phyloP scores from a whole-genome alignment of 2,888 invertebrate species.

The Macaria notata region DNA sequence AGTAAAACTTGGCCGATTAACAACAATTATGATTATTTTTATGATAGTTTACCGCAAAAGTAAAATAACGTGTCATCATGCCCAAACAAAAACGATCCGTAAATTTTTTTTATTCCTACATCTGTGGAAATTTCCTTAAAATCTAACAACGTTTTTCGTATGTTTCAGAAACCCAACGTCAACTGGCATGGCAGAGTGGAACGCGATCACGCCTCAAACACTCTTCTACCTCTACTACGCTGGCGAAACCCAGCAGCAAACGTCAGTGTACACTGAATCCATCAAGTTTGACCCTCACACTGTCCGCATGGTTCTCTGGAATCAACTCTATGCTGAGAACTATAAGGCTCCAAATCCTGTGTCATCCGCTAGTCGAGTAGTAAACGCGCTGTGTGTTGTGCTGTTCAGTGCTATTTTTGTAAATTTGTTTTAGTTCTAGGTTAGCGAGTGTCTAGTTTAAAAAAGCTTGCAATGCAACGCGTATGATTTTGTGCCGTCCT shows the following conservation, averaged over 20 bases:
- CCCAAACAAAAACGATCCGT: no score
- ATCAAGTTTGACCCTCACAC: slow-evolving; percentile 48
- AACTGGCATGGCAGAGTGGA: slow-evolving; percentile 37
- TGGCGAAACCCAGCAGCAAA: slow-evolving; percentile 33
- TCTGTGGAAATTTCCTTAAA: no score
- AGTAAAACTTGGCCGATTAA: no score
- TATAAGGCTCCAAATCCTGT: slow-evolving; percentile 45
- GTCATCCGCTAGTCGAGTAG: slow-evolving; percentile 36
- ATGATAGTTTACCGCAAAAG: no score
- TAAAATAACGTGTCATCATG: no score
- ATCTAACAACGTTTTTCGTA: neutral
- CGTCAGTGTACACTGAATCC: slow-evolving; percentile 10
- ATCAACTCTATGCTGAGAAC: slow-evolving; percentile 41
- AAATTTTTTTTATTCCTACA: neutral
- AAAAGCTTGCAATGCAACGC: slow-evolving; percentile 1
- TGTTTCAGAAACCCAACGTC: slow-evolving; percentile 22
- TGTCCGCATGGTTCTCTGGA: slow-evolving; percentile 51
- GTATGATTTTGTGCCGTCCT: neutral
- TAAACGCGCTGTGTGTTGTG: slow-evolving; percentile 36
- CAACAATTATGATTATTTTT: no score
- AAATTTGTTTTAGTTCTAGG: slow-evolving; percentile 41
- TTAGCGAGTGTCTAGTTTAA: slow-evolving; percentile 5
- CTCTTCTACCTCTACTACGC: slow-evolving; percentile 44
- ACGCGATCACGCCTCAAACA: slow-evolving; percentile 32
- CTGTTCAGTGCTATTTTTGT: slow-evolving; percentile 38